A percentile compares a stretch with the other conserved stretches of the same genome.
phyloP scores from a whole-genome alignment of 2,888 invertebrate genomes.

The Pollenia amentaria region DNA sequence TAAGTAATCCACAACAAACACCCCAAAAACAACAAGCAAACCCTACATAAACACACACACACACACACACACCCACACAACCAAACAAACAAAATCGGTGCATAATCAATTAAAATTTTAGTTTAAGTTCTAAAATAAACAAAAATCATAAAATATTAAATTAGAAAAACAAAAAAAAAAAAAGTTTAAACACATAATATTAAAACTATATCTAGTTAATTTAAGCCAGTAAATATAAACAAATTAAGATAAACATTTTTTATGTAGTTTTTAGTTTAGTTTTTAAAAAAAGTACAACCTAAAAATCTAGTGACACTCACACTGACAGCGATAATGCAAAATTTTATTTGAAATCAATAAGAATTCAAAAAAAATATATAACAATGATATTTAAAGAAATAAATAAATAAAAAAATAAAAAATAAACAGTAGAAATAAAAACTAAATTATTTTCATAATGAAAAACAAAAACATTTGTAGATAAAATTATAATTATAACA shows the following conservation, averaged over 20 bases:
- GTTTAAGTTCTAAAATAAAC: constrained; percentile 32
- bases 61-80: constrained; percentile 21
- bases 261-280: constrained; percentile 65
- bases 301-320: constrained; percentile 70
- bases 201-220: constrained; percentile 41
- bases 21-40: background rate
- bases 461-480: constrained; percentile 62
- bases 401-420: constrained; percentile 9
- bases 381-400: constrained; percentile 28
- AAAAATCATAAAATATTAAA: constrained; percentile 2
- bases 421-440: constrained; percentile 28
- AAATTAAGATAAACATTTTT: constrained; percentile 39
- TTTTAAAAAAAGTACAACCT: constrained; percentile 63
- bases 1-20: constrained; percentile 35
- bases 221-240: constrained; percentile 29
- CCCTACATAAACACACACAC: background rate
- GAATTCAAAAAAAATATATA: constrained; percentile 13
- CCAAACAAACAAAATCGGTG: constrained; percentile 63
- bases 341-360: constrained; percentile 66
- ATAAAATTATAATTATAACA: constrained; percentile 49
- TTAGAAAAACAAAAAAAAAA: constrained; percentile 17
- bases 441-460: constrained; percentile 70
- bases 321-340: constrained; percentile 76
- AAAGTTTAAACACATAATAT: constrained; percentile 7
- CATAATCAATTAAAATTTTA: constrained; percentile 71